Evolutionary conservation across 2,113 vertebrate species (phyloP), one percentile per base, ranked within the genome.

Genomic region (Zootoca vivipara): DNA sequence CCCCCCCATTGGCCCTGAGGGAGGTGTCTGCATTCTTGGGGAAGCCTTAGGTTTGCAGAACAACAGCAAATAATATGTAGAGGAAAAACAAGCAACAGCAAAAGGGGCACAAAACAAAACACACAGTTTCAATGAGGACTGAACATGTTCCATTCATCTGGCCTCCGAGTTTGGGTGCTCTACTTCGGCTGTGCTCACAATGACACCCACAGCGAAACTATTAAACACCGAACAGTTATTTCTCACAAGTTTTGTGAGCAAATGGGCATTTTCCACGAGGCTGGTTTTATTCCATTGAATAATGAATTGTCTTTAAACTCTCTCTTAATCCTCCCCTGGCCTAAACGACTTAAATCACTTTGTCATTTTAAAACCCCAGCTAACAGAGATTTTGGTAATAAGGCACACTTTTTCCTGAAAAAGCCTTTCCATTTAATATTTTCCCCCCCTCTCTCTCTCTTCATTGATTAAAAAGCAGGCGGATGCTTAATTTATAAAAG

Each of bases 211-310:
- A 74, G 81, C 79, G 69, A 24, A 83, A 79, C 72, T 56, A 67
- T 86, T 26, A 40, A 90, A 67, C 0, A 2, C 26, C 38, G 8
- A 86, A 82, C 85, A 91, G 81, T 26, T 72, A 90, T 90, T 87
- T 82, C 79, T 85, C 69, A 78, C 87, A 84, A 87, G 78, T 90
- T 90, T 87, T 6, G 26, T 33, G 88, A 91, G 85, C 70, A 46
- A 92, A 91, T 90, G 87, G 73, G 28, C 77, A 82, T 95, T 95
- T 96, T 94, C 86, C 89, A 92, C 73, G 85, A 86, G 85, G 56
- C 69, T 93, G 88, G 83, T 91, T 93, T 87, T 91, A 92, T 95
- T 93, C 67, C 78, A 46, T 90, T n/a, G 82, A 77, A 70, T 94
- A 93, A 28, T 3, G n/a, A 92, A 89, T 92, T 74, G 86, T 82